A percentile compares a stretch with the other conserved stretches of the same genome.
Evolutionary conservation across 2,888 invertebrate genomes (phyloP).

Genomic region (Andrena trimmerana): DNA sequence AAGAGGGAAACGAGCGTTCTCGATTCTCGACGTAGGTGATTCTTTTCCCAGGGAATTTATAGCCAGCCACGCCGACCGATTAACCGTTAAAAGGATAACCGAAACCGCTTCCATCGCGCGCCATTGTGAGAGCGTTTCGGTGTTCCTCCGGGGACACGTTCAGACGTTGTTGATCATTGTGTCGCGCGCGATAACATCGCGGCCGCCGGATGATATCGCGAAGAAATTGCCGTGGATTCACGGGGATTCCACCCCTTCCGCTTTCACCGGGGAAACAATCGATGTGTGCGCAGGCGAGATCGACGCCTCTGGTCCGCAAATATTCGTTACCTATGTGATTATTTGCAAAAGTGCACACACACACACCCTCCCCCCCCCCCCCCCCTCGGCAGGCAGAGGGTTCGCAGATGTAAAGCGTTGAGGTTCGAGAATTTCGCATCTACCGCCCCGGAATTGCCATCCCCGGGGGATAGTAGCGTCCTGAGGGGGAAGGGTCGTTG

Average conservation of each 20-base stretch:
- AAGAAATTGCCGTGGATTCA: slow-evolving; percentile 29
- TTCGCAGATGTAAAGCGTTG: neutral
- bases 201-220: slow-evolving; percentile 12
- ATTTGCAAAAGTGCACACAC: no score
- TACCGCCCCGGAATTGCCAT: neutral
- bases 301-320: no score
- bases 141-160: slow-evolving; percentile 24
- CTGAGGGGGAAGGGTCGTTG: neutral
- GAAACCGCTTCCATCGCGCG: slow-evolving; percentile 12
- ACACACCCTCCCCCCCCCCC: no score
- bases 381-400: neutral
- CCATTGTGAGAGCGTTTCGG: slow-evolving; percentile 48
- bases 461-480: slow-evolving; percentile 21
- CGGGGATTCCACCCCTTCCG: slow-evolving; percentile 11
- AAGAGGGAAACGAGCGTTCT: slow-evolving; percentile 2
- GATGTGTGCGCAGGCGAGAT: neutral
- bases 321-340: no score
- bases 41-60: slow-evolving; percentile 53
- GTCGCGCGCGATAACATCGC: slow-evolving; percentile 35
- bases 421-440: neutral
- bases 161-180: slow-evolving; percentile 33
- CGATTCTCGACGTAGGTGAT: slow-evolving; percentile 37
- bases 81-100: slow-evolving; percentile 55
- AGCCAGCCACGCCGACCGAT: slow-evolving; percentile 41
- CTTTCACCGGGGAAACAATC: slow-evolving; percentile 8